These are phyloP conservation scores for Gnatocerus cornutus DNA, from an alignment of 2,888 invertebrate genomes.

Conservation along the genomic window DNA sequence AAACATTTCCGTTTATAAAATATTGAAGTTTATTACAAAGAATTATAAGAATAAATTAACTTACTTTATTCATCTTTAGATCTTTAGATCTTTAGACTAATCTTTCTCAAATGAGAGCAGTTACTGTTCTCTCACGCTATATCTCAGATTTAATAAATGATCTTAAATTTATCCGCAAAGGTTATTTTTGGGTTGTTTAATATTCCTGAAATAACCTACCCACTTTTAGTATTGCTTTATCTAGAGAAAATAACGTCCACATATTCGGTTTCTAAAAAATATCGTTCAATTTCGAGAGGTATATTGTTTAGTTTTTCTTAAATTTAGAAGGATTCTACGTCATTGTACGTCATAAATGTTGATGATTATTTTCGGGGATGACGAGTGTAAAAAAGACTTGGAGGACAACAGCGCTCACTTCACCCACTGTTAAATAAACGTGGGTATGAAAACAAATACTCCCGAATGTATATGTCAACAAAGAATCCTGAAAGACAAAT, in stretches of 20 bases:
- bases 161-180: slow-evolving; percentile 16
- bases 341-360: too few relatives aligned
- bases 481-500: slow-evolving; percentile 26
- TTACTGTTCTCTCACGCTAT: too few relatives aligned
- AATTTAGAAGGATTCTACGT: too few relatives aligned
- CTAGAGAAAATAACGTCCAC: neutral
- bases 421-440: slow-evolving; percentile 25
- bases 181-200: slow-evolving; percentile 29
- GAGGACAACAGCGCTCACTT: slow-evolving; percentile 15
- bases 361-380: too few relatives aligned
- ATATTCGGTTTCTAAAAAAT: too few relatives aligned
- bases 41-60: neutral
- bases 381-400: neutral
- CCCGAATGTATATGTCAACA: slow-evolving; percentile 24
- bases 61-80: neutral
- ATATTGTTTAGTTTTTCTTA: too few relatives aligned
- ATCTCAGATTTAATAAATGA: neutral
- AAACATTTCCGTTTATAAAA: too few relatives aligned
- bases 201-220: too few relatives aligned
- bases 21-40: too few relatives aligned
- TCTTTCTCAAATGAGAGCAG: too few relatives aligned
- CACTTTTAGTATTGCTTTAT: slow-evolving; percentile 3
- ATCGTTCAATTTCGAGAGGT: too few relatives aligned
- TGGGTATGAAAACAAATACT: slow-evolving; percentile 27
- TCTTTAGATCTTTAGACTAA: too few relatives aligned